A percentile compares a stretch with the other conserved stretches of the same genome.
phyloP scores from a whole-genome alignment of 2,113 vertebrate species.

The Tautogolabrus adspersus region DNA sequence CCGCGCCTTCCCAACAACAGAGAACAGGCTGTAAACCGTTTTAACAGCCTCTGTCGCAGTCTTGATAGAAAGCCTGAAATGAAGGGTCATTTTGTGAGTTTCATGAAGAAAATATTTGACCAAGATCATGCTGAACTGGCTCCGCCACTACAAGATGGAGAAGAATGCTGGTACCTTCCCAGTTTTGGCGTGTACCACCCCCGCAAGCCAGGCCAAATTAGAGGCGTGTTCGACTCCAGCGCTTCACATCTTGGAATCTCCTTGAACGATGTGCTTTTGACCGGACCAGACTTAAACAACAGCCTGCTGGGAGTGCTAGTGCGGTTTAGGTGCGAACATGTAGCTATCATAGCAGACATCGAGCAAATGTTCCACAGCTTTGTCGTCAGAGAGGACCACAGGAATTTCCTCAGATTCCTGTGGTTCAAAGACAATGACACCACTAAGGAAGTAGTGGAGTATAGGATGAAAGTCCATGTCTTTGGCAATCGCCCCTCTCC shows the following conservation, averaged over 20 bases:
- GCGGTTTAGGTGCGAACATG: background rate
- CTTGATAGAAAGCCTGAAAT: background rate
- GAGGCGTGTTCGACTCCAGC: background rate
- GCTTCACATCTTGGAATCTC: no score
- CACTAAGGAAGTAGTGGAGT: no score
- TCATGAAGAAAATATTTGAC: background rate
- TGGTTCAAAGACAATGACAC: background rate
- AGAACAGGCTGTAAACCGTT: background rate
- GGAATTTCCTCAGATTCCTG: background rate
- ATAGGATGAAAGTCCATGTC: no score
- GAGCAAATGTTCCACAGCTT: background rate
- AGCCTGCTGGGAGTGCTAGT: background rate
- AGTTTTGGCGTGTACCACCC: background rate
- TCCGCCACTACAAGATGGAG: background rate
- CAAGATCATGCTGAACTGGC: background rate
- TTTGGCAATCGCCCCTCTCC: no score
- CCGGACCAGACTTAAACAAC: background rate
- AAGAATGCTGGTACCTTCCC: background rate
- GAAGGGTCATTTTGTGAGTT: background rate
- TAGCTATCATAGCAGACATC: background rate
- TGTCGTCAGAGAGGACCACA: background rate
- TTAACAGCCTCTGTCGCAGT: background rate
- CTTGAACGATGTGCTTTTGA: no score
- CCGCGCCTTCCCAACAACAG: background rate
- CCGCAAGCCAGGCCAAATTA: background rate